Evolutionary conservation across 2,113 vertebrate genomes (phyloP), one percentile per base, ranked within the genome.

Genomic region (Lepus europaeus): DNA sequence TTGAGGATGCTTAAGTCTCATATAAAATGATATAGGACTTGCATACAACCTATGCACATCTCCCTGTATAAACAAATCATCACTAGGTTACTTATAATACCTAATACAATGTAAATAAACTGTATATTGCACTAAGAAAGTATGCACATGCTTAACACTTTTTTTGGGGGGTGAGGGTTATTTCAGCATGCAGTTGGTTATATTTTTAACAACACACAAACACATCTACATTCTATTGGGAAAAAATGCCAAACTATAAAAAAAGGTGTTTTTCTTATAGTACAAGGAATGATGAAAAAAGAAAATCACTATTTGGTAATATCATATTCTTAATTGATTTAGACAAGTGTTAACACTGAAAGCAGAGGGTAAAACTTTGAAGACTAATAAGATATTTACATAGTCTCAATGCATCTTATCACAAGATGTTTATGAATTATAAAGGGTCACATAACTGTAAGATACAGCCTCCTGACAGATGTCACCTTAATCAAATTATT

Each of bases 231-330:
- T 80, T 82, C 64, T n/a, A 85, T 2, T 87, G 29, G 70, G 23
- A 61, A 81, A 69, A 88, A 87, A 80, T 1, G 90, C 14, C 73
- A 51, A 85, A 73, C 91, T 31, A 20, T 45, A 49, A 61, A 10
- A 59, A 88, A 91, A 94, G 25, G 36, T 31, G 4, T 61, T 63
- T 73, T 72, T 6, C 45, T 77, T 83, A 87, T 3, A 77, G 14
- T 17, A 88, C 39, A 91, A 87, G 39, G 27, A 93, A 85, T 74
- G 27, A 87, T 49, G 23, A 36, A 90, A 90, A 64, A 22, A 53
- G 29, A 81, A 86, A 91, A 93, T 77, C 45, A 91, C 49, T 81
- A 56, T 78, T 91, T 78, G 53, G 16, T 45, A 95, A 91, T 63
- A 89, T 64, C 31, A 61, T 59, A 14, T 25, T 85, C 73, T 36